Conservation (phyloP, 2,113 vertebrate genomes). For the Canis aureus region DNA sequence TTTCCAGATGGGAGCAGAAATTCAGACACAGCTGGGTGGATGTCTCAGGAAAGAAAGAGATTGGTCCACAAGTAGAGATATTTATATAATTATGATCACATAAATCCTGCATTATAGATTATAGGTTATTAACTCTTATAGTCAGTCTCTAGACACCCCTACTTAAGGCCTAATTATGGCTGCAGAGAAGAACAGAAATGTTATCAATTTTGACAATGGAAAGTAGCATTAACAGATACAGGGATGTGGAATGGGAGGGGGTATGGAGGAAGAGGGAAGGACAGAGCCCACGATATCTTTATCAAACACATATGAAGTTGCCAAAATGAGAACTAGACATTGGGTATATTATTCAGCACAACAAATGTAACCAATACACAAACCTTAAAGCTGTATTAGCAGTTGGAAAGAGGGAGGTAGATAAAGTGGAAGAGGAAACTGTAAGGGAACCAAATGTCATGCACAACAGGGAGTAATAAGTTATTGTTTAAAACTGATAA, state of each 20-base stretch:
- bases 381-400: neutral
- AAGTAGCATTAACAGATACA: neutral
- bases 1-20: neutral
- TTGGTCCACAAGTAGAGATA: neutral
- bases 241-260: neutral
- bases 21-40: neutral
- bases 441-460: neutral
- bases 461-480: neutral
- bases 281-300: neutral
- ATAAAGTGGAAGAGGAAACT: neutral
- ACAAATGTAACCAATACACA: neutral
- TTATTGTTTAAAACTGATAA: conserved; percentile 16
- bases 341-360: neutral
- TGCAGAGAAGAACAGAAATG: neutral
- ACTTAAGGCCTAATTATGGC: neutral
- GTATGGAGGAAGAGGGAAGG: neutral
- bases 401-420: neutral
- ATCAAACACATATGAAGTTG: neutral
- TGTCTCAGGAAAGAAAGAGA: neutral
- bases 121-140: conserved; percentile 11
- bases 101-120: conserved; percentile 5
- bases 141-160: neutral
- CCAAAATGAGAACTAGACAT: neutral
- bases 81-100: neutral
- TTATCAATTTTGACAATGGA: neutral